phyloP scores from a whole-genome alignment of 2,797 vertebrate species.

The Bryconaethiops microstoma region DNA sequence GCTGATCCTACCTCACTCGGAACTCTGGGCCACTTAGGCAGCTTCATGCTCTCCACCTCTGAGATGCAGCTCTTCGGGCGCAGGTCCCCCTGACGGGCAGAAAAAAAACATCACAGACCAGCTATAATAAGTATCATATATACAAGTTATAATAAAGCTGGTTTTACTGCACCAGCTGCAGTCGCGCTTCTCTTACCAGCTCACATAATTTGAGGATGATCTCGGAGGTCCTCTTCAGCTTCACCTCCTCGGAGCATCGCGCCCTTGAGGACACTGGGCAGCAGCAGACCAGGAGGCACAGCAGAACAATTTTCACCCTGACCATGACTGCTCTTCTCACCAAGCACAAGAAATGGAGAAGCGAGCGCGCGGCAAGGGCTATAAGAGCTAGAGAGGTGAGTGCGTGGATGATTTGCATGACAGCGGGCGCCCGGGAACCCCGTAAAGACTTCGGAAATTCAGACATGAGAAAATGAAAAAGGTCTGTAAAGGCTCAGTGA shows the following conservation, averaged over 20 bases:
- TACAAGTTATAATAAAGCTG: background rate
- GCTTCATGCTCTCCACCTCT: background rate
- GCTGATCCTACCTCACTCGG: constrained; percentile 22
- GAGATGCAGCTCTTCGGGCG: background rate
- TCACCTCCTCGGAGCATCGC: background rate
- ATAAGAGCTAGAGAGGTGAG: background rate
- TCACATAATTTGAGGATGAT: constrained; percentile 10
- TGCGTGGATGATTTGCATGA: constrained; percentile 27
- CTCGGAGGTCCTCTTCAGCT: background rate
- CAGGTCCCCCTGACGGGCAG: background rate
- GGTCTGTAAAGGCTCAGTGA: background rate
- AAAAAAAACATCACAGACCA: background rate
- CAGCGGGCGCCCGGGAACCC: constrained; percentile 22
- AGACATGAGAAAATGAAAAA: constrained; percentile 41
- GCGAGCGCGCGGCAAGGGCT: background rate
- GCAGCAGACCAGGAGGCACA: background rate
- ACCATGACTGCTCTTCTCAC: constrained; percentile 27
- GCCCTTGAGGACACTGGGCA: background rate
- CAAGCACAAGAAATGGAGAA: background rate
- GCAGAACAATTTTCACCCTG: background rate
- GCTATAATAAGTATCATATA: background rate
- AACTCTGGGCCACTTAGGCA: background rate
- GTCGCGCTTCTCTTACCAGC: constrained; percentile 37
- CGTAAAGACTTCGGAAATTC: constrained; percentile 14
- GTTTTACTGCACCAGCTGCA: too few relatives aligned